Conservation (phyloP, 1,140 invertebrate genomes). For the Zophobas atratus region DNA sequence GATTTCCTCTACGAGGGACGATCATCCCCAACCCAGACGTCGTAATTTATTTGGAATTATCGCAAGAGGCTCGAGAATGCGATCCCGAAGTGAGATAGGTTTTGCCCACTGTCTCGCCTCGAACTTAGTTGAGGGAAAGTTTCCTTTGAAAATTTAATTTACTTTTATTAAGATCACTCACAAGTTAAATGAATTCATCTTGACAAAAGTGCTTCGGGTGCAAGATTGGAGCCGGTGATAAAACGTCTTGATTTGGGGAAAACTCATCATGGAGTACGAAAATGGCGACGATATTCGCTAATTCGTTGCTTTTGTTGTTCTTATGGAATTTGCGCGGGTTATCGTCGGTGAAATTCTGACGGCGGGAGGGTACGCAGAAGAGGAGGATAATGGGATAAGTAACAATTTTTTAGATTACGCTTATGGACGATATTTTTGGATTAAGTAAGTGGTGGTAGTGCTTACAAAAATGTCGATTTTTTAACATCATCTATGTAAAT, state of each 20-base stretch:
- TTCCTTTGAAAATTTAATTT: constrained; percentile 40
- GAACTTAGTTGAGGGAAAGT: constrained; percentile 19
- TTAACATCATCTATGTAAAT: no score
- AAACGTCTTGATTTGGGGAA: constrained; percentile 27
- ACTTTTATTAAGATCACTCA: constrained; percentile 39
- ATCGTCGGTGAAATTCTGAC: no score
- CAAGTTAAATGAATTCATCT: constrained; percentile 40
- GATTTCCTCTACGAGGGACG: no score
- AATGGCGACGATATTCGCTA: constrained; percentile 27
- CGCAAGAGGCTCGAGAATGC: background rate
- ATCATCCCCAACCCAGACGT: no score
- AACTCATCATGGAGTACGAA: constrained; percentile 26
- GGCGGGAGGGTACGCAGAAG: no score
- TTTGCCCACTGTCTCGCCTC: constrained; percentile 23
- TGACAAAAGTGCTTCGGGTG: constrained; percentile 19
- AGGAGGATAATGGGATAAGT: no score
- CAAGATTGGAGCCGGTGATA: constrained; percentile 30
- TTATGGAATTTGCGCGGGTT: no score
- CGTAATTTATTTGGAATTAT: constrained; percentile 17
- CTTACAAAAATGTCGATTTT: no score
- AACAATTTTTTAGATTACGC: no score
- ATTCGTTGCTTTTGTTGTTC: constrained; percentile 15
- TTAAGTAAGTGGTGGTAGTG: no score
- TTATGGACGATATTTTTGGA: no score
- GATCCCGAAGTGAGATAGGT: constrained; percentile 17